Conservation (phyloP, 2,113 vertebrate genomes). For the Oncorhynchus nerka region DNA sequence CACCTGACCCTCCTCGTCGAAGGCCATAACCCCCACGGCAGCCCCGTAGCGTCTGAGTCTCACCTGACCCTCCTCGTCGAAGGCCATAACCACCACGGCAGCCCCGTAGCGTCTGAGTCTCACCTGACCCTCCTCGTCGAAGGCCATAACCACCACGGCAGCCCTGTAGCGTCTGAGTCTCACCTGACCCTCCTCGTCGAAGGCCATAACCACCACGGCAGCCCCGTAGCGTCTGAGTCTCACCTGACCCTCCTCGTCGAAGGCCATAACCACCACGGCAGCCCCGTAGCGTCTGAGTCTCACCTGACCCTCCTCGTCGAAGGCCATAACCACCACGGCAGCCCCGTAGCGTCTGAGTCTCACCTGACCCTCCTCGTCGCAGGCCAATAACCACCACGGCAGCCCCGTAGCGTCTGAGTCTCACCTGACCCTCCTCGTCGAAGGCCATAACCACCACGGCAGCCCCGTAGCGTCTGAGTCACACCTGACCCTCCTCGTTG, state of each 20-base stretch:
- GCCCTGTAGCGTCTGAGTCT: conserved; percentile 86
- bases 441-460: conserved; percentile 97
- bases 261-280: conserved; percentile 95
- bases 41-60: conserved; percentile 84
- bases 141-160: conserved; percentile 95
- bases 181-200: conserved; percentile 92
- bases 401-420: conserved; percentile 86
- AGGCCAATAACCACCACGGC: conserved; percentile 97
- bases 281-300: conserved; percentile 86
- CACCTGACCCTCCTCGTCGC: conserved; percentile 92
- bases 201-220: conserved; percentile 95
- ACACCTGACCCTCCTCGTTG: conserved; percentile 90
- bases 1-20: conserved; percentile 92
- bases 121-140: conserved; percentile 92
- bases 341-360: conserved; percentile 84
- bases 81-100: conserved; percentile 95
- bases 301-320: conserved; percentile 92
- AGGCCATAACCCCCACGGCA: conserved; percentile 95
- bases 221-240: conserved; percentile 83
- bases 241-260: conserved; percentile 92
- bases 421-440: conserved; percentile 90
- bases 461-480: conserved; percentile 86
- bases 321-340: conserved; percentile 95
- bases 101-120: conserved; percentile 86
- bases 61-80: conserved; percentile 92